Evolutionary conservation across 1,140 invertebrate species (phyloP).

Genomic region (Hormaphis cornu): DNA sequence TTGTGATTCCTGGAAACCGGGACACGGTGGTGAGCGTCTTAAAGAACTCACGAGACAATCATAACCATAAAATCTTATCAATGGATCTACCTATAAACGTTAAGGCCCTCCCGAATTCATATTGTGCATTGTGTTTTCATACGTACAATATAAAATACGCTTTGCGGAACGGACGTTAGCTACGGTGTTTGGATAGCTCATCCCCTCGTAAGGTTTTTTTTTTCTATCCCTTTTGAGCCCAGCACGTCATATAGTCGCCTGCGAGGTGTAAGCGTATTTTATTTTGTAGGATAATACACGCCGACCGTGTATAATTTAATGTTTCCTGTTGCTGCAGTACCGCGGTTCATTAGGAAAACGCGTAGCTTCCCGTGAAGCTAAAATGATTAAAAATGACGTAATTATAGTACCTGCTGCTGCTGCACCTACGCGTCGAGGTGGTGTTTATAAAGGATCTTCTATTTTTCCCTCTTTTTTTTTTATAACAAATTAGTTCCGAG

Average conservation of each 20-base stretch:
- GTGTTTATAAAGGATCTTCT: too few relatives aligned
- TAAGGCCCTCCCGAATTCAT: background rate
- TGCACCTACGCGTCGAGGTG: too few relatives aligned
- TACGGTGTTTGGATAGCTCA: background rate
- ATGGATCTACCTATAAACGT: background rate
- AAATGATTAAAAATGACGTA: conserved; percentile 15
- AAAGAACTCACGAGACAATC: background rate
- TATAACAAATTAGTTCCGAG: too few relatives aligned
- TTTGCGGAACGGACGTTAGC: background rate
- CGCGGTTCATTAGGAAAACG: conserved; percentile 3
- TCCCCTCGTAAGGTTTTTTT: too few relatives aligned
- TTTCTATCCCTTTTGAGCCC: too few relatives aligned
- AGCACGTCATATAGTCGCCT: too few relatives aligned
- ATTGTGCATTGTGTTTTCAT: background rate
- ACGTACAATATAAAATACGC: background rate
- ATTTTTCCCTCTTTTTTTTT: too few relatives aligned
- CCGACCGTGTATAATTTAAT: conserved; percentile 15
- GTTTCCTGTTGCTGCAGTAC: background rate
- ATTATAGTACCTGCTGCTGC: too few relatives aligned
- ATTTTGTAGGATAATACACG: background rate
- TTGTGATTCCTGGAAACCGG: too few relatives aligned
- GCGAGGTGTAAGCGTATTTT: background rate
- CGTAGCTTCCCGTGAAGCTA: background rate
- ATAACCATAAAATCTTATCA: conserved; percentile 4
- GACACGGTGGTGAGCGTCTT: background rate